Percentiles rank a stretch among this genome's conserved stretches.
phyloP scores from a whole-genome alignment of 2,113 vertebrate species.

The Orientallactaga bullata region DNA sequence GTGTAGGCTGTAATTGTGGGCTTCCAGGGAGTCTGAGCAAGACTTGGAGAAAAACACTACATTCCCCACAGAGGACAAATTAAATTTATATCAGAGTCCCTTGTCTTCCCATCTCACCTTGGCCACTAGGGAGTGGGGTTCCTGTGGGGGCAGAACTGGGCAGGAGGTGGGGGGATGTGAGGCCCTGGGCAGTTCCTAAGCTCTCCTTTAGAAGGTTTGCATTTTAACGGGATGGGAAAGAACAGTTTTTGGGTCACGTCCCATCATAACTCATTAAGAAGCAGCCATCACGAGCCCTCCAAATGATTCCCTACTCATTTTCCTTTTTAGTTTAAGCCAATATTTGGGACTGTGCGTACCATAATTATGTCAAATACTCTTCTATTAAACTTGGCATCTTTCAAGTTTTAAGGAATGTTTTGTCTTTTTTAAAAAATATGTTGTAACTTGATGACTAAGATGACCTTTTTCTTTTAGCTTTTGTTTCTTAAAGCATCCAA shows the following conservation, averaged over 20 bases:
- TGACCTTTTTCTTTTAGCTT: conserved; percentile 22
- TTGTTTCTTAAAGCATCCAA: conserved; percentile 35
- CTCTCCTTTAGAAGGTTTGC: neutral
- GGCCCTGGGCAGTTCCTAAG: neutral
- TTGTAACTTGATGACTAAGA: neutral
- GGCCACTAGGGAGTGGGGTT: neutral
- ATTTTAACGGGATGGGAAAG: neutral
- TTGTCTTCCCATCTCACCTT: fast-evolving
- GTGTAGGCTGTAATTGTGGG: conserved; percentile 14
- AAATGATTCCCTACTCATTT: neutral
- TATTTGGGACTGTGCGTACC: neutral
- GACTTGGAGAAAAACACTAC: neutral
- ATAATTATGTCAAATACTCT: neutral
- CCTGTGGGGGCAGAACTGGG: neutral
- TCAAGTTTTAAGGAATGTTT: conserved; percentile 14
- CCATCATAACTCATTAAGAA: conserved; percentile 17
- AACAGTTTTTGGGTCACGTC: neutral
- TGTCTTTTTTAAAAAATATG: neutral
- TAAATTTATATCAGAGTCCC: neutral
- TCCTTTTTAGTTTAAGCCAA: neutral
- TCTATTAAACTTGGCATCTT: neutral
- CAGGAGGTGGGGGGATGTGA: neutral
- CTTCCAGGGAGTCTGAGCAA: neutral
- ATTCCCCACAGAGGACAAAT: neutral
- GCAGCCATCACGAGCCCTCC: neutral